Evolutionary conservation across 2,888 invertebrate genomes (phyloP).

Genomic region (Tachina grossa): DNA sequence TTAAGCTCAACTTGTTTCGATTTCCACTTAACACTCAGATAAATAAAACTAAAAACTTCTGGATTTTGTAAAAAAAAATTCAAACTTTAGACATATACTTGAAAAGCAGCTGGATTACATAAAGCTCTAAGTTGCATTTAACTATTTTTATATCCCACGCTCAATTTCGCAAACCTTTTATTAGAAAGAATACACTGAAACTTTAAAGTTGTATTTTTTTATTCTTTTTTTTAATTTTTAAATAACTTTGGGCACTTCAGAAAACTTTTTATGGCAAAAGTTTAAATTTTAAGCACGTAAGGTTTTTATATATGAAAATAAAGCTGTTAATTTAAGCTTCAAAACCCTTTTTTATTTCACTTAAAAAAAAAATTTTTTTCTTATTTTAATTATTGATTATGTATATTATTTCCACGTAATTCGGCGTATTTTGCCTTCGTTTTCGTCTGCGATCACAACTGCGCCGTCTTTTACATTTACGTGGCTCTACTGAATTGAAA

Average conservation of each 20-base stretch:
- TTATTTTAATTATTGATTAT: slow-evolving; percentile 25
- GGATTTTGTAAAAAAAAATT: too few species aligned
- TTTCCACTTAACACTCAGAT: background rate
- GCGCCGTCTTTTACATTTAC: slow-evolving; percentile 48
- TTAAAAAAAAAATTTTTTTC: background rate
- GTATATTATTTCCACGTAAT: slow-evolving; percentile 29
- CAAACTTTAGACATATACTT: too few species aligned
- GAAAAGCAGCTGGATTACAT: background rate
- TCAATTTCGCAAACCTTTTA: background rate
- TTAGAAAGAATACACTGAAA: too few species aligned
- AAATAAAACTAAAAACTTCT: background rate
- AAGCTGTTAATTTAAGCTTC: background rate
- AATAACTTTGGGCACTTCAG: too few species aligned
- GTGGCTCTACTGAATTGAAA: slow-evolving; percentile 28
- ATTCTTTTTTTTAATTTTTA: too few species aligned
- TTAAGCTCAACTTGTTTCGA: background rate
- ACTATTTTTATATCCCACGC: background rate
- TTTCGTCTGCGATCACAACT: slow-evolving; percentile 60
- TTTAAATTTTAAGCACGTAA: too few species aligned
- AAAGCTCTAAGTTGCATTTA: background rate
- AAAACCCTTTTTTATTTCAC: background rate
- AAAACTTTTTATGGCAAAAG: too few species aligned
- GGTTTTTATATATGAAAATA: slow-evolving; percentile 7
- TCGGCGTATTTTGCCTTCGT: slow-evolving; percentile 58
- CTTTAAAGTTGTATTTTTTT: too few species aligned